Evolutionary conservation across 2,888 invertebrate genomes (phyloP).

Genomic region (Panorpa germanica): DNA sequence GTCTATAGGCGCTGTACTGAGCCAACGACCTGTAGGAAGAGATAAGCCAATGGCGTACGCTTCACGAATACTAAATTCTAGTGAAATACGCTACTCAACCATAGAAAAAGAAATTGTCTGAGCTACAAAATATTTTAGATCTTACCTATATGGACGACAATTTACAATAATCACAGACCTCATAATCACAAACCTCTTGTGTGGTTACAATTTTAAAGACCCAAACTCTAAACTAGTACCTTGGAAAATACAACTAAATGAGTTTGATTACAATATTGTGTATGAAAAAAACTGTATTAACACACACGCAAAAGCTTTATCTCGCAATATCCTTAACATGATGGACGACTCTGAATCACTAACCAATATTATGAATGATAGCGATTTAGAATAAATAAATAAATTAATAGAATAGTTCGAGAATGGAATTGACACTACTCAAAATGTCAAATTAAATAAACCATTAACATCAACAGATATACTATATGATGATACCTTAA

Average conservation of each 20-base stretch:
- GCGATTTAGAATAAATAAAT: too few relatives aligned
- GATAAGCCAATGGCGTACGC: constrained; percentile 14
- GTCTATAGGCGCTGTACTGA: constrained; percentile 10
- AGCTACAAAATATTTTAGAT: constrained; percentile 13
- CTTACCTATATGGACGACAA: constrained; percentile 14
- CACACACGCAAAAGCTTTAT: too few relatives aligned
- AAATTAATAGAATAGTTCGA: too few relatives aligned
- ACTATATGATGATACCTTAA: too few relatives aligned
- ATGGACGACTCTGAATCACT: too few relatives aligned
- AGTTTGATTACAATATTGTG: constrained; percentile 13
- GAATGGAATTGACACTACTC: too few relatives aligned
- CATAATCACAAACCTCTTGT: constrained; percentile 13
- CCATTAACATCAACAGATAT: too few relatives aligned
- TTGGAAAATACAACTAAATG: constrained; percentile 15
- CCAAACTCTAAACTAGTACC: constrained; percentile 12
- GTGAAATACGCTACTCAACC: constrained; percentile 13
- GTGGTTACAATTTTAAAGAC: constrained; percentile 13
- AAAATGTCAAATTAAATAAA: too few relatives aligned
- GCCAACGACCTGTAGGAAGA: too few relatives aligned
- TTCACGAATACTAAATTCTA: constrained; percentile 12
- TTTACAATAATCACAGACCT: constrained; percentile 16
- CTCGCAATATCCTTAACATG: too few relatives aligned
- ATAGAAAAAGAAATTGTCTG: constrained; percentile 15
- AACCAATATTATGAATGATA: too few relatives aligned
- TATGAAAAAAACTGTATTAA: too few relatives aligned